Conservation (phyloP, 1,140 invertebrate species). For the Drosophila pseudoobscura region DNA sequence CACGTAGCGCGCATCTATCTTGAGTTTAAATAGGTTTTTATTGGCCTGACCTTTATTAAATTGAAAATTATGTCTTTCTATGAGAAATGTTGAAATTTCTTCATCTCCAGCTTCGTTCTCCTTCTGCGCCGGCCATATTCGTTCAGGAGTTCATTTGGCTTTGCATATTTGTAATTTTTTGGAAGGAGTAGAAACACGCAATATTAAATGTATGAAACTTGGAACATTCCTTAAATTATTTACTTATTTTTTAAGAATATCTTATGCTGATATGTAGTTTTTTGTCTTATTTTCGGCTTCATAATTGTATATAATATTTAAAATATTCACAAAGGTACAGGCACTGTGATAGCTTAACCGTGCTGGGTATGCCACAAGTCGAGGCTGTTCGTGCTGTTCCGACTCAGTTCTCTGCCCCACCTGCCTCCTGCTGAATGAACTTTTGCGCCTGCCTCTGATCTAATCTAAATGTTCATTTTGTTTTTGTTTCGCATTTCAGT, state of each 20-base stretch:
- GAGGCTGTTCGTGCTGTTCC: no score
- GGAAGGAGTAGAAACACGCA: no score
- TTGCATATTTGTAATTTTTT: no score
- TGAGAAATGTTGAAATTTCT: conserved; percentile 71
- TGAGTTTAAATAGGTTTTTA: conserved; percentile 77
- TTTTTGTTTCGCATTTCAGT: conserved; percentile 24
- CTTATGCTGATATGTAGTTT: no score
- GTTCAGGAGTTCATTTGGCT: conserved; percentile 1
- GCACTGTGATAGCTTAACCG: background rate
- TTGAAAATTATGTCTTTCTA: conserved; percentile 81
- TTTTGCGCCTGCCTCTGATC: conserved; percentile 61
- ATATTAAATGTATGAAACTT: no score
- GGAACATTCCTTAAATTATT: no score
- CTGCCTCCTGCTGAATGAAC: conserved; percentile 64
- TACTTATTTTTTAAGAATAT: no score
- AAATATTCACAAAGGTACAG: no score
- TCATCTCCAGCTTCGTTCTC: background rate
- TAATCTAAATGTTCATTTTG: conserved; percentile 74
- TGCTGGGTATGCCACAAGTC: conserved; percentile 14
- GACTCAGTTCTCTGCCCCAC: background rate
- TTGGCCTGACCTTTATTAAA: conserved; percentile 76
- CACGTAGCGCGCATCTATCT: conserved; percentile 71
- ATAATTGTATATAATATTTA: no score
- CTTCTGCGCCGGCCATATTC: conserved; percentile 12
- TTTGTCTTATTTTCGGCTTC: no score